Evolutionary conservation across 2,113 vertebrate species (phyloP).

Genomic region (Callocephalon fimbriatum): DNA sequence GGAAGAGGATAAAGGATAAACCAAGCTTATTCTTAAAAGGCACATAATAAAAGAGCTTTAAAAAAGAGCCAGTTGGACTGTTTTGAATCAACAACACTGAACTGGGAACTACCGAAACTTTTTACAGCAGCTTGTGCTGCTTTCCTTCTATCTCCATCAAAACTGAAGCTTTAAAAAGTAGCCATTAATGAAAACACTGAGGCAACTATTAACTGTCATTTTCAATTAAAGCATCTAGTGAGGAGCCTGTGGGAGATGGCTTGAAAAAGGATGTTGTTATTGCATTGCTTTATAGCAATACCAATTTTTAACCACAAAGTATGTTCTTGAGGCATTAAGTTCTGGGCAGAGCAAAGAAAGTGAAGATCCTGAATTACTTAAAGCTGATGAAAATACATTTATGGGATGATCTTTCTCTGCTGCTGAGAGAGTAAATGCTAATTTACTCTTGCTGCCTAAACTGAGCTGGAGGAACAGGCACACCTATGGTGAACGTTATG

Average conservation of each 20-base stretch:
- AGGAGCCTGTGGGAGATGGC: conserved; percentile 29
- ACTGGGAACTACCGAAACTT: background rate
- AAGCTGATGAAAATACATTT: conserved; percentile 8
- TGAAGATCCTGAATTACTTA: conserved; percentile 17
- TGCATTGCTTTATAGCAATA: conserved; percentile 30
- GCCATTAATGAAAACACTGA: conserved; percentile 3
- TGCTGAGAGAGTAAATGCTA: conserved; percentile 4
- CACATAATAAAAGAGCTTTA: conserved; percentile 4
- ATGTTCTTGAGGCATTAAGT: conserved; percentile 7
- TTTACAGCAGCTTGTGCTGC: background rate
- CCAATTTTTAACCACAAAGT: conserved; percentile 34
- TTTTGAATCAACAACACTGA: background rate
- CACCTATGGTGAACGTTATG: background rate
- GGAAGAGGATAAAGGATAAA: conserved; percentile 56
- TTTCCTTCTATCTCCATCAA: background rate
- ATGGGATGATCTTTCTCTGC: background rate
- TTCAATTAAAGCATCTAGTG: background rate
- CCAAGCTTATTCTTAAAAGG: conserved; percentile 32
- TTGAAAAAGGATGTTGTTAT: conserved; percentile 20
- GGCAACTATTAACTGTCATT: background rate
- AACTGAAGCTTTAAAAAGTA: background rate
- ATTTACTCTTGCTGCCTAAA: conserved; percentile 33
- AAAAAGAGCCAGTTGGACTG: background rate
- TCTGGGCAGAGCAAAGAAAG: background rate
- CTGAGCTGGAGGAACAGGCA: background rate